A percentile compares a stretch with the other conserved stretches of the same genome.
phyloP scores from a whole-genome alignment of 2,113 vertebrate species.

The Cichladusa arquata region DNA sequence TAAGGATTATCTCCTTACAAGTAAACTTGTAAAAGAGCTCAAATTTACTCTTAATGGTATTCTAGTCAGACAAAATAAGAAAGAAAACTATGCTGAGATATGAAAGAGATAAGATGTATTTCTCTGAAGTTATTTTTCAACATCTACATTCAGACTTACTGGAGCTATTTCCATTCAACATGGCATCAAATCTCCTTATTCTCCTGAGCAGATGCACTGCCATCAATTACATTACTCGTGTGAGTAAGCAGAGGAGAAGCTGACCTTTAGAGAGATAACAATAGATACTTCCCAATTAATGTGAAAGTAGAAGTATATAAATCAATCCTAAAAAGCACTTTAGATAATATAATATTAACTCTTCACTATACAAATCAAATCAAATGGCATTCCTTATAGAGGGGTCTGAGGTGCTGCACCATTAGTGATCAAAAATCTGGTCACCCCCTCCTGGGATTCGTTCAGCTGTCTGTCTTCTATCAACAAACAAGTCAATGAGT shows the following conservation, averaged over 20 bases:
- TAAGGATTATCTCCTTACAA: neutral
- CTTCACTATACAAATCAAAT: constrained; percentile 20
- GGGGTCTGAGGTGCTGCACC: neutral
- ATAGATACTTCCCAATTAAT: constrained; percentile 38
- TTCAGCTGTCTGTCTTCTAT: neutral
- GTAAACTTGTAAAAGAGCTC: neutral
- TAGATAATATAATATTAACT: constrained; percentile 25
- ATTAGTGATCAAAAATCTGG: constrained; percentile 19
- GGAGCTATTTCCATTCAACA: neutral
- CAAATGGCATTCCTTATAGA: neutral
- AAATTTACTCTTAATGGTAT: neutral
- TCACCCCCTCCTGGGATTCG: neutral
- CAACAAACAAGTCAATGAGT: constrained; percentile 36
- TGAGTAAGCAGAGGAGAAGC: constrained; percentile 51
- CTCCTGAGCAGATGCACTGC: neutral
- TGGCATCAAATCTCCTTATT: neutral
- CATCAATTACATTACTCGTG: constrained; percentile 34
- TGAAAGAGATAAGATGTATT: neutral
- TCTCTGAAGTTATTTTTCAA: neutral
- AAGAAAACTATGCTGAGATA: neutral
- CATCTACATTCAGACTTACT: neutral
- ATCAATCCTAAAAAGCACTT: constrained; percentile 53
- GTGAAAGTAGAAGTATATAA: constrained; percentile 44
- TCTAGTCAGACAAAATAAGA: neutral
- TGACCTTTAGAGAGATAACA: constrained; percentile 55